Conservation (phyloP, 2,888 invertebrate genomes). For the Hydrotaea diabolus region DNA sequence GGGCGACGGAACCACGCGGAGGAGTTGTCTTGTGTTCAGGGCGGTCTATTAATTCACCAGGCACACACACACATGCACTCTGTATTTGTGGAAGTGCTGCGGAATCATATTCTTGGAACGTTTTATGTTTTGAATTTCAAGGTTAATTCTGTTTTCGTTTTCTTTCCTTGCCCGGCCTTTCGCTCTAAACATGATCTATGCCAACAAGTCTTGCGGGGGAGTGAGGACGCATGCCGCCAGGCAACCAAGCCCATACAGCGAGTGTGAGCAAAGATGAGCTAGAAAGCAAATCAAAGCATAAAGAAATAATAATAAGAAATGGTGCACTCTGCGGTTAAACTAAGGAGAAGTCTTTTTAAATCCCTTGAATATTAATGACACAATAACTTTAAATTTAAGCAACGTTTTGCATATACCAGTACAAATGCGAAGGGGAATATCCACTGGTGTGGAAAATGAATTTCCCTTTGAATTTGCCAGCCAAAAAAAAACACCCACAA, state of each 20-base stretch:
- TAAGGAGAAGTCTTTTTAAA: background rate
- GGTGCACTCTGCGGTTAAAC: background rate
- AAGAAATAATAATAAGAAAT: background rate
- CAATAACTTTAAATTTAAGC: background rate
- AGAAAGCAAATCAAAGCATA: background rate
- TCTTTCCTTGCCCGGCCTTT: background rate
- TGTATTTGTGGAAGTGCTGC: background rate
- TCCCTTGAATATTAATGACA: constrained; percentile 1
- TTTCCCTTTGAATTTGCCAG: background rate
- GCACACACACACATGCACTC: background rate
- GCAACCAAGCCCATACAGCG: background rate
- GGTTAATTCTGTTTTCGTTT: constrained; percentile 36
- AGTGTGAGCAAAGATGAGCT: background rate
- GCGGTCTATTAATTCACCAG: constrained; percentile 37
- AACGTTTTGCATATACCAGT: background rate
- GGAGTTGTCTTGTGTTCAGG: constrained; percentile 6
- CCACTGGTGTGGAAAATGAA: background rate
- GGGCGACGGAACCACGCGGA: background rate
- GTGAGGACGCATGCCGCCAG: constrained; percentile 2
- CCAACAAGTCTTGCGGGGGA: constrained; percentile 3
- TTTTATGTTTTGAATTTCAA: constrained; percentile 40
- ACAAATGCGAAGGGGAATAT: background rate
- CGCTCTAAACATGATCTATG: constrained; percentile 33
- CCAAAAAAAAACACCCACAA: too few species aligned
- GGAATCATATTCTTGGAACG: constrained; percentile 28